A percentile compares a stretch with the other conserved stretches of the same genome.
Conservation (phyloP, 1,140 invertebrate species). For the Drosophila nasuta region DNA sequence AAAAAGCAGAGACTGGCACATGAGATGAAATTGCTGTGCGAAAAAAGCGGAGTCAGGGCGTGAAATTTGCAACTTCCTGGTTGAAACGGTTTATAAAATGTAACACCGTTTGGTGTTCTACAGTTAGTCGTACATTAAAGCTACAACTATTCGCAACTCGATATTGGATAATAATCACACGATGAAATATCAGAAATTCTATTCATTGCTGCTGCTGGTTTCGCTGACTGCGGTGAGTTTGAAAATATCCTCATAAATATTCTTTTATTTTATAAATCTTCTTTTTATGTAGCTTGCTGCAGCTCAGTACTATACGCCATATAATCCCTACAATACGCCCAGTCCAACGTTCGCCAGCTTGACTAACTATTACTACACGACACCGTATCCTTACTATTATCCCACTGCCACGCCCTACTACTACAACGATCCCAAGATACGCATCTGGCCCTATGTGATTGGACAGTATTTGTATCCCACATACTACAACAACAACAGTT, state of each 20-base stretch:
- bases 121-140: constrained; percentile 44
- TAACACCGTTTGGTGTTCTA: neutral
- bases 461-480: constrained; percentile 74
- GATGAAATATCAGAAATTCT: constrained; percentile 3
- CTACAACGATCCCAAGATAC: constrained; percentile 55
- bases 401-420: constrained; percentile 30
- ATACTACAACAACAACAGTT: constrained; percentile 63
- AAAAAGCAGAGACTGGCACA: constrained; percentile 23
- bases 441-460: constrained; percentile 78
- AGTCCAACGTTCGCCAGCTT: constrained; percentile 68
- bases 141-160: constrained; percentile 17
- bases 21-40: constrained; percentile 25
- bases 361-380: constrained; percentile 62
- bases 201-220: constrained; percentile 31
- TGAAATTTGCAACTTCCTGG: constrained; percentile 57
- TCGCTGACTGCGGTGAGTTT: constrained; percentile 43
- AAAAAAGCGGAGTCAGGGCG: constrained; percentile 61
- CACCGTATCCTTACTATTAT: constrained; percentile 67
- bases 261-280: too few species aligned
- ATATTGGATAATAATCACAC: constrained; percentile 25
- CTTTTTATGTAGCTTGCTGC: constrained; percentile 25
- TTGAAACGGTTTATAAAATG: constrained; percentile 60
- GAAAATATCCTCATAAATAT: neutral
- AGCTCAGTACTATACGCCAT: constrained; percentile 62
- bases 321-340: constrained; percentile 64